phyloP scores from a whole-genome alignment of 2,888 invertebrate genomes.

The Drosophila anceps region DNA sequence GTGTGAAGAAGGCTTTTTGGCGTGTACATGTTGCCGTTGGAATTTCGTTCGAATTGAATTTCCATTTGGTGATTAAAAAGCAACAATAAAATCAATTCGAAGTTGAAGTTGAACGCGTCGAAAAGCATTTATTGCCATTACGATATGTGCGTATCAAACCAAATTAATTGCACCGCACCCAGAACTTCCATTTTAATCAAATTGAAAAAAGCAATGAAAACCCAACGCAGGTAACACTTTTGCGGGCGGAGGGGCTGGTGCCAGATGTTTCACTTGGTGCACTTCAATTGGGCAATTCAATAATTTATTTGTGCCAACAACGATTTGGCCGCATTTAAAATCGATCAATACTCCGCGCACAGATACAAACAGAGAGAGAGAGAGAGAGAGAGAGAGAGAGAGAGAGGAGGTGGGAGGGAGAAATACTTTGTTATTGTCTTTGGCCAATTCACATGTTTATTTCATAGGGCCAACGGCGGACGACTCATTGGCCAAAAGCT shows the following conservation, averaged over 20 bases:
- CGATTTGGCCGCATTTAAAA: constrained; percentile 64
- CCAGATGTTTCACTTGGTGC: constrained; percentile 23
- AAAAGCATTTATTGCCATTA: constrained; percentile 28
- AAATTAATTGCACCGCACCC: constrained; percentile 42
- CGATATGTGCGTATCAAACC: constrained; percentile 18
- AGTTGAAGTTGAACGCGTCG: constrained; percentile 11
- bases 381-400: neutral
- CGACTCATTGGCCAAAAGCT: constrained; percentile 43
- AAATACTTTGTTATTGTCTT: constrained; percentile 19
- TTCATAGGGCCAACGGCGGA: constrained; percentile 39
- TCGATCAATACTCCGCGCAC: constrained; percentile 46
- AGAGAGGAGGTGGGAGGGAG: neutral
- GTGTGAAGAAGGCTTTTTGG: constrained; percentile 11
- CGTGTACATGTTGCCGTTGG: constrained; percentile 25
- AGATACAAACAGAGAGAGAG: neutral
- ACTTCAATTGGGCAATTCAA: constrained; percentile 57
- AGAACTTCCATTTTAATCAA: constrained; percentile 33
- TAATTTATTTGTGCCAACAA: constrained; percentile 67
- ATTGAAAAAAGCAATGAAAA: neutral
- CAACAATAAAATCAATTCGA: constrained; percentile 9
- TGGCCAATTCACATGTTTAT: constrained; percentile 29
- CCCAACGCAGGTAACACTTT: neutral
- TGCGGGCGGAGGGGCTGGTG: neutral
- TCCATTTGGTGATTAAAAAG: constrained; percentile 54
- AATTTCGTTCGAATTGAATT: constrained; percentile 10